Evolutionary conservation across 2,113 vertebrate genomes (phyloP).

Genomic region (Procavia capensis): DNA sequence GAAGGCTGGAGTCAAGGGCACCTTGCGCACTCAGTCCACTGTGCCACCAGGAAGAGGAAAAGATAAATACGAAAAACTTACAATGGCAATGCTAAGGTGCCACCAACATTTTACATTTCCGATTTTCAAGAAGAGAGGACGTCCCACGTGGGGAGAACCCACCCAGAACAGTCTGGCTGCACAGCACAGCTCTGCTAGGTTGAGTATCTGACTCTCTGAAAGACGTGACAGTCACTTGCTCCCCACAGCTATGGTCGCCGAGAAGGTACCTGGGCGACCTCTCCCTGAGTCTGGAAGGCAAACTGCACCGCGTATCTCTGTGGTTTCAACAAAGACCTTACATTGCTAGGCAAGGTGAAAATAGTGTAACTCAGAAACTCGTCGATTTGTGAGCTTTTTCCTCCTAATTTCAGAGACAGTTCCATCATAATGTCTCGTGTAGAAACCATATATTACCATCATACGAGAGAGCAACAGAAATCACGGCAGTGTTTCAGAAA

Average conservation of each 20-base stretch:
- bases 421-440: not conserved
- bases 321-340: conserved; percentile 92
- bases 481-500: not conserved
- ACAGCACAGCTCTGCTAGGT: too few species aligned
- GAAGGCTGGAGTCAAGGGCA: not conserved
- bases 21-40: too few species aligned
- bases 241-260: too few species aligned
- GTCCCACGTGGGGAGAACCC: not conserved
- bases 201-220: not conserved
- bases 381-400: accelerated
- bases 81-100: not conserved
- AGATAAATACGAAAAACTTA: not conserved
- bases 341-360: conserved; percentile 92
- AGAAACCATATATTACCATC: not conserved
- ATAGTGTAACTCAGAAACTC: conserved; percentile 92
- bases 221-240: too few species aligned
- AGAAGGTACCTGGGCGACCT: too few species aligned
- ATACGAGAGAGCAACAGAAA: not conserved
- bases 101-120: not conserved
- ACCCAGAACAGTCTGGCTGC: not conserved
- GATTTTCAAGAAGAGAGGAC: not conserved
- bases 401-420: accelerated
- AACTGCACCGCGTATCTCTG: conserved; percentile 79
- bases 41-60: not conserved
- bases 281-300: too few species aligned